Percentiles rank a stretch among this genome's conserved stretches.
phyloP scores from a whole-genome alignment of 2,888 invertebrate genomes.

The Ennomos erosarius region DNA sequence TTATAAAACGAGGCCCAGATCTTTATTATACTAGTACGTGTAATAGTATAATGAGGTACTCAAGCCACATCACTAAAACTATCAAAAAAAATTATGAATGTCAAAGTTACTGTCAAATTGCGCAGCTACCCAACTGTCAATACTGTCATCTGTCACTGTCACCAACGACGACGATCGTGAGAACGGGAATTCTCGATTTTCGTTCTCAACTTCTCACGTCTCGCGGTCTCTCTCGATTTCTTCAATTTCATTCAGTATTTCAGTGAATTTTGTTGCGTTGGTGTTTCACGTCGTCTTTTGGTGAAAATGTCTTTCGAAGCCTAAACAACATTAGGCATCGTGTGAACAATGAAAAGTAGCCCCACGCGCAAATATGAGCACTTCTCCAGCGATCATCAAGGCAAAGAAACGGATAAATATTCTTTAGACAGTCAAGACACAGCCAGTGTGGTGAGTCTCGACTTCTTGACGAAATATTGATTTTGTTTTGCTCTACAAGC shows the following conservation, averaged over 20 bases:
- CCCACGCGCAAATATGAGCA: constrained; percentile 82
- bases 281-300: constrained; percentile 64
- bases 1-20: no score
- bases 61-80: no score
- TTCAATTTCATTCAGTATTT: no score
- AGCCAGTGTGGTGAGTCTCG: constrained; percentile 80
- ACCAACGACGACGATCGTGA: background rate
- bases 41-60: no score
- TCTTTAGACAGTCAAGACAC: constrained; percentile 83
- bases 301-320: constrained; percentile 75
- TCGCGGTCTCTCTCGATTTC: no score
- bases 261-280: constrained; percentile 63
- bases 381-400: constrained; percentile 76
- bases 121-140: constrained; percentile 5
- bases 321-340: constrained; percentile 63
- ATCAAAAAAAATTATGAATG: background rate
- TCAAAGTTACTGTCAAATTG: constrained; percentile 18
- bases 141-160: no score
- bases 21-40: no score
- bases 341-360: constrained; percentile 83
- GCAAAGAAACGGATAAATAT: constrained; percentile 80
- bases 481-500: constrained; percentile 44
- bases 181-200: constrained; percentile 9
- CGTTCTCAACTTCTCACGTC: no score
- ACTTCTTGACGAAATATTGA: constrained; percentile 51